Evolutionary conservation across 1,140 invertebrate species (phyloP), one percentile per base, ranked within the genome.

Genomic region (Pachyrhynchus sulphureomaculatus): DNA sequence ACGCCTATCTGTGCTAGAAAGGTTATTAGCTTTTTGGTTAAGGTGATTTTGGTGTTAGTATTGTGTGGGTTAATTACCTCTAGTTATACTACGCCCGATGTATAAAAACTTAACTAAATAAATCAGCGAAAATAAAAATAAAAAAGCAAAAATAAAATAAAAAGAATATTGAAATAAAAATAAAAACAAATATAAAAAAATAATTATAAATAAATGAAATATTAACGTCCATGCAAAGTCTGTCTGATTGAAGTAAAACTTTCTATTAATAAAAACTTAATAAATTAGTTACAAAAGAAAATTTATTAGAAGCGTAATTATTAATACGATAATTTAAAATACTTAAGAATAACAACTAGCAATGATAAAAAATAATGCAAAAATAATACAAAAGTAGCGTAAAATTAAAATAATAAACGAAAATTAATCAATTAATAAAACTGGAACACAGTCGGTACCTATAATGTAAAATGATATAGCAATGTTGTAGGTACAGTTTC

Each of bases 61-160:
- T 58, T 33, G 12, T 56, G 62, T 64, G 47, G 17, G 44, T 62
- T 62, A 53, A 52, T 64, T 67, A 67, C 65, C 65, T 67, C 48
- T 49, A 64, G 49, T 32, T 39, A 58, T 47, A 54, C 44, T 44
- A 64, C 41, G 48, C 48, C 59, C 65, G 15, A 45, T 64, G 36
- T 36, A 45, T 59, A 62, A 59, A 62, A 57, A 47, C 56, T 60
- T 49, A 68, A 65, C 32, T 59, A 60, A 64, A 64, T 17, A 60
- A 18, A 63, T 64, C 64, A 63, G 64, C 59, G 59, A 62, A 68
- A 68, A 55, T 39, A 66, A 66, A 62, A 58, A 26, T 48, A 59
- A 67, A 61, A 60, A 26, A 9, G 61, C 53, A 60, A 48, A 51
- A 56, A 64, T 41, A 34, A 34, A 63, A 37, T 37, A 51, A 39